Conservation (phyloP, 2,113 vertebrate species). For the Hemibagrus wyckioides region DNA sequence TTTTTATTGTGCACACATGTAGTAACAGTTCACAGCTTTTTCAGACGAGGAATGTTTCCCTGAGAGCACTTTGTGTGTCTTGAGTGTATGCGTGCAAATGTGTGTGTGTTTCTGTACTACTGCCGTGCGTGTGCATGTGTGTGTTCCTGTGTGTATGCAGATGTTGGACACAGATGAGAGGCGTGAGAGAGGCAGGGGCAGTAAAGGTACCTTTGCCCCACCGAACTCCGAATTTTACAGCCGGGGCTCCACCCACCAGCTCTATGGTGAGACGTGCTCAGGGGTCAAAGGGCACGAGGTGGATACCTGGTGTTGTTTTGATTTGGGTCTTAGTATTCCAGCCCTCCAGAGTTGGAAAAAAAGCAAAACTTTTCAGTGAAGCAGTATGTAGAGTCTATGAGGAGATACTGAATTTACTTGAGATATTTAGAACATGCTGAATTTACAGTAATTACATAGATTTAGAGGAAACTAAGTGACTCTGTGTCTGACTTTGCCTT, state of each 20-base stretch:
- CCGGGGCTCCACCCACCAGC: not conserved
- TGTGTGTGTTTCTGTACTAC: not conserved
- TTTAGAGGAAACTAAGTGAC: not conserved
- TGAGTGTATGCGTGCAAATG: too few relatives aligned
- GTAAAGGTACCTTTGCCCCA: not conserved
- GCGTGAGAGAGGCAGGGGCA: not conserved
- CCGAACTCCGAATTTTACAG: not conserved
- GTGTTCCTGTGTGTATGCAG: not conserved
- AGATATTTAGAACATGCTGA: too few relatives aligned
- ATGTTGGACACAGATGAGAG: not conserved
- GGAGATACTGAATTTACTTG: not conserved
- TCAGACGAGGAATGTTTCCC: not conserved
- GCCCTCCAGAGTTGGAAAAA: not conserved
- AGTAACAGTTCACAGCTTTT: not conserved
- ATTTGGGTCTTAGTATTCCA: not conserved
- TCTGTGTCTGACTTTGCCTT: not conserved
- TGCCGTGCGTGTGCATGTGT: not conserved
- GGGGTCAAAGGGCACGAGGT: not conserved
- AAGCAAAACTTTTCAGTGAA: not conserved
- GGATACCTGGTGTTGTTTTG: not conserved
- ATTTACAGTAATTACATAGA: not conserved
- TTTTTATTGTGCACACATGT: constrained; percentile 1
- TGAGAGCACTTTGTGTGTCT: not conserved
- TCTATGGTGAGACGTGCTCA: not conserved
- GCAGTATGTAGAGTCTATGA: too few relatives aligned